Base-by-base conservation (phyloP, 2,888 invertebrate genomes). In the Troglohyphantes excavatus region DNA sequence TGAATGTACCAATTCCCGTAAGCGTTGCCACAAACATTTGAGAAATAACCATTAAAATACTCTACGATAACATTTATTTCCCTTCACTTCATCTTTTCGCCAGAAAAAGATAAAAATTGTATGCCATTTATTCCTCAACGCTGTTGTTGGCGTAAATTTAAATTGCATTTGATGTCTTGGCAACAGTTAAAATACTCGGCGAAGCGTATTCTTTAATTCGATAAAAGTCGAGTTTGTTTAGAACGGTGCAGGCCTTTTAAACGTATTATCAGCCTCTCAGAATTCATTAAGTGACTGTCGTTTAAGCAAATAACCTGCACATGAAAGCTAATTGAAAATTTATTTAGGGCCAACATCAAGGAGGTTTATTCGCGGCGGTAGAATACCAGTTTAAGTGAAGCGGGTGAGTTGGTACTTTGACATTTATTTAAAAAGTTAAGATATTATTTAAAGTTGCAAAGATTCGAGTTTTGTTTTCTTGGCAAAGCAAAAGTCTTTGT, bases 291-390 rank as follows among this genome's bases (percentile, higher is more conserved):
- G 26, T 17, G 6, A 23, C 9, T 26, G 72, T 13, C 26, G 72
- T 26, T 72, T 46, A n/a, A 2, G 72, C 46, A 72, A 72, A 72
- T 72, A 72, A 63, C 33, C 23, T 46, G 46, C 11, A 13, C 53
- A 46, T 33, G 33, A 33, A 26, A 23, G 33, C 23, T 72, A 72
- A 72, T 72, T 72, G 72, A 46, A 72, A 53, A 46, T 72, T 39
- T 27, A 72, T 72, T 72, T 72, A 72, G 46, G 23, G 2, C 26
- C 6, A 53, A 53, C n/a, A 53, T n/a, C 53, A 53, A 13, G 13
- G 53, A 13, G 7, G 9, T 33, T 33, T 33, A 33, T 33, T 53
- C 13, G 53, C 13, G 13, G 39, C 7, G 13, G 7, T 39, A 39
- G 39, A 39, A 39, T 3, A 3, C 39, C 3, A 39, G 39, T 39